Base-by-base conservation (phyloP, 2,113 vertebrate genomes). In the Uropsilus gracilis region DNA sequence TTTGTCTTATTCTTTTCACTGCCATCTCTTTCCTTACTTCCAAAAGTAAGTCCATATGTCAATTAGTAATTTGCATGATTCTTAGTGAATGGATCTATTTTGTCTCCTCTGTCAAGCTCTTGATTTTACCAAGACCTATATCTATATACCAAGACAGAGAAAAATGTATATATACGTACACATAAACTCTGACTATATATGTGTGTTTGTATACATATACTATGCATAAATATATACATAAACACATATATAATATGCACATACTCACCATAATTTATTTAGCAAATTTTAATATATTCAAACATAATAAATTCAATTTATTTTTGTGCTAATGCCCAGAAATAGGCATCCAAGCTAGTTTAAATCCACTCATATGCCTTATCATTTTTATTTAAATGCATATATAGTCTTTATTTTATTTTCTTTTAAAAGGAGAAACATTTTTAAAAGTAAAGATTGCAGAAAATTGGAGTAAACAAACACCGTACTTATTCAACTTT, bases 81-180 rank as follows among this genome's bases (percentile, higher is more conserved):
- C 34, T 89, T 85, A 91, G 72, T 26, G 53, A 84, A 77, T 55
- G 13, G 84, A 92, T 55, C 57, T 75, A 42, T 94, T 55, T 46
- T 75, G 37, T 94, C 14, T 73, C 18, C 8, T 96, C 34, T 71
- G 48, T 46, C 11, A 82, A 77, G 44, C 4, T 75, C 17, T 76
- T 90, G 57, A 57, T 69, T 93, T 82, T 69, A 69, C 72, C 78
- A 61, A 13, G 2, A 26, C 1, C 8, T 30, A 86, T 50, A 3
- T 75, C 9, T 82, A 30, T 46, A 77, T 32, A 53, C 4, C 8
- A 88, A 80, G 37, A 91, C 10, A 76, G 28, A 87, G 18, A 86
- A 73, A 84, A 66, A n/a, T 92, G 28, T 66, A 55, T 59, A 78
- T 46, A 64, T 17, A 32, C 6, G 69, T 86, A 28, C 12, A 71